Percentiles rank a stretch among this genome's conserved stretches.
Conservation (phyloP, 2,888 invertebrate genomes). For the Peribatodes rhomboidaria region DNA sequence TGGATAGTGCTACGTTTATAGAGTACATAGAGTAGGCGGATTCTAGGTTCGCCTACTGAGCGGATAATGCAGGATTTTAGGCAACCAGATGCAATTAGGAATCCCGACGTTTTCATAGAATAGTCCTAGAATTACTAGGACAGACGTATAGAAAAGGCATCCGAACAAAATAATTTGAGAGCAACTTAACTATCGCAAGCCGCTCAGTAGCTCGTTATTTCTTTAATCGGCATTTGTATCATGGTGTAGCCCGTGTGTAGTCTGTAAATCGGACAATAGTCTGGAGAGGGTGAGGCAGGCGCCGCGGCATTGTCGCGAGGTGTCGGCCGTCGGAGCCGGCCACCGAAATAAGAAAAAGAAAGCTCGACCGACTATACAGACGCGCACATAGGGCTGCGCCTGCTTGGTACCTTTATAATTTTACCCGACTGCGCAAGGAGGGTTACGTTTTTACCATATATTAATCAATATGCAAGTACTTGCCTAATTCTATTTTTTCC, state of each 20-base stretch:
- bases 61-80: neutral
- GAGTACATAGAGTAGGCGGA: neutral
- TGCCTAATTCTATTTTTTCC: too few relatives aligned
- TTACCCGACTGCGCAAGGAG: too few relatives aligned
- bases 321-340: conserved; percentile 60
- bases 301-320: conserved; percentile 70
- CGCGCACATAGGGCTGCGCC: conserved; percentile 51
- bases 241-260: conserved; percentile 11
- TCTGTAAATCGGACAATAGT: conserved; percentile 45
- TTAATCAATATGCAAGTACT: neutral
- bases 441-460: neutral
- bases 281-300: conserved; percentile 40
- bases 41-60: neutral
- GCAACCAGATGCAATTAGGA: neutral
- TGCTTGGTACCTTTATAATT: neutral
- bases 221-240: conserved; percentile 2
- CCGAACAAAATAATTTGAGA: neutral
- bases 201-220: neutral
- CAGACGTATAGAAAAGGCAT: neutral
- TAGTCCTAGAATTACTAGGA: neutral
- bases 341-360: conserved; percentile 62
- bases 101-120: neutral
- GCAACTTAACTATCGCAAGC: neutral
- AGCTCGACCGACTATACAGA: conserved; percentile 38
- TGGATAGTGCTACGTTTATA: neutral